Percentiles rank a stretch among this genome's conserved stretches.
Conservation (phyloP, 2,797 vertebrate species). For the Echeneis naucrates region DNA sequence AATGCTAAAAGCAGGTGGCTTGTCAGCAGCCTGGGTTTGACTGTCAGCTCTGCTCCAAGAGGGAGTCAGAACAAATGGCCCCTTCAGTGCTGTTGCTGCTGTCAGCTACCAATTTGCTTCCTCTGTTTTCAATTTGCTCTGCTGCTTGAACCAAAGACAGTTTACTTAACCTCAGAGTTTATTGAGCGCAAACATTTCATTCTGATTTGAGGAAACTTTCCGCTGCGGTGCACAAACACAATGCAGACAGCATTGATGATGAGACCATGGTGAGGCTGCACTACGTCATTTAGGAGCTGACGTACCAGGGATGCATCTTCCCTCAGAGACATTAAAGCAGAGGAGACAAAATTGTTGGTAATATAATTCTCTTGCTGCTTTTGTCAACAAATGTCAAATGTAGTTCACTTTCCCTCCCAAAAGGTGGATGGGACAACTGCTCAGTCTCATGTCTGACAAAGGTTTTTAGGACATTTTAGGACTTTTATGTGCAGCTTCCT, state of each 20-base stretch:
- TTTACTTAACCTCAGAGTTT: conserved; percentile 58
- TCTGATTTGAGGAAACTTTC: conserved; percentile 25
- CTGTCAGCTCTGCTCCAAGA: conserved; percentile 59
- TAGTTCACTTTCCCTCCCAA: too few relatives aligned
- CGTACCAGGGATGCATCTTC: too few relatives aligned
- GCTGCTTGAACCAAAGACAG: conserved; percentile 47
- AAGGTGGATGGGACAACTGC: too few relatives aligned
- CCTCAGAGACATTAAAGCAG: background rate
- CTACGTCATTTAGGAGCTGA: background rate
- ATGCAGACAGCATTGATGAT: conserved; percentile 2
- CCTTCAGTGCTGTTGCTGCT: conserved; percentile 32
- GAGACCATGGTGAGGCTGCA: background rate
- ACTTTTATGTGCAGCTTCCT: too few relatives aligned
- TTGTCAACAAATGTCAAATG: background rate
- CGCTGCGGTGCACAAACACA: background rate
- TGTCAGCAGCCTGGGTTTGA: conserved; percentile 44
- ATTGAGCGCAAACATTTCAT: conserved; percentile 44
- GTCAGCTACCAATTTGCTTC: conserved; percentile 67
- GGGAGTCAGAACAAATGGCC: conserved; percentile 61
- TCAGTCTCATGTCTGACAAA: too few relatives aligned
- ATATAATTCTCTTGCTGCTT: background rate
- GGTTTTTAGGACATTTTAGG: too few relatives aligned
- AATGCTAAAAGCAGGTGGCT: conserved; percentile 54
- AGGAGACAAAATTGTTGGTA: background rate
- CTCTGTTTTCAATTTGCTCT: conserved; percentile 64